These are phyloP conservation scores for Drosophila barbarae DNA, from an alignment of 2,888 invertebrate species.

Conservation along the genomic window DNA sequence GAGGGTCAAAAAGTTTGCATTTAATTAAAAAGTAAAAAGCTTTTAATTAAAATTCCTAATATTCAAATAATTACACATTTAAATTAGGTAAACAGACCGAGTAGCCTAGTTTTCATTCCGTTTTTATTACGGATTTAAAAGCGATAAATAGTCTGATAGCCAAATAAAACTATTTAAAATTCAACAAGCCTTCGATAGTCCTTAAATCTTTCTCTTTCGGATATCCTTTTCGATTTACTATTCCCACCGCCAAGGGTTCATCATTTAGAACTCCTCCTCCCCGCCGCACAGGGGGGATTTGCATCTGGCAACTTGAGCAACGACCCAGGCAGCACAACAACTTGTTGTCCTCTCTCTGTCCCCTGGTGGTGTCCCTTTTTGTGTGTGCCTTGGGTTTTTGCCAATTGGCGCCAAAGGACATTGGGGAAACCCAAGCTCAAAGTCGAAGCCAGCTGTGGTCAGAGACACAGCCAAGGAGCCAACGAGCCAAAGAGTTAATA, in stretches of 20 bases:
- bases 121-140: background rate
- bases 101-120: background rate
- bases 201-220: slow-evolving; percentile 4
- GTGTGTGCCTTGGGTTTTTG: slow-evolving; percentile 15
- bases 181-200: background rate
- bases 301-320: slow-evolving; percentile 24
- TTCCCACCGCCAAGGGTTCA: slow-evolving; percentile 15
- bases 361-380: slow-evolving; percentile 5
- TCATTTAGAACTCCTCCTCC: slow-evolving; percentile 11
- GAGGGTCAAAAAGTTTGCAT: background rate
- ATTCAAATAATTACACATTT: background rate
- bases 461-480: slow-evolving; percentile 5
- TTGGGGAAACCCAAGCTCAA: slow-evolving; percentile 16
- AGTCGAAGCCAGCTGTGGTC: slow-evolving; percentile 27
- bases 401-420: slow-evolving; percentile 44
- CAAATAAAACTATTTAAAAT: slow-evolving; percentile 3
- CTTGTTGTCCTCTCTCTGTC: slow-evolving; percentile 44
- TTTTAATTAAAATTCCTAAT: background rate
- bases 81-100: background rate
- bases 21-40: background rate
- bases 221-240: slow-evolving; percentile 9
- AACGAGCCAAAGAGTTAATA: slow-evolving; percentile 67
- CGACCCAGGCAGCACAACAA: slow-evolving; percentile 50
- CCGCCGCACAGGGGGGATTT: slow-evolving; percentile 16
- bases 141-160: background rate